Evolutionary conservation across 1,140 invertebrate genomes (phyloP).

Genomic region (Drosophila eugracilis): DNA sequence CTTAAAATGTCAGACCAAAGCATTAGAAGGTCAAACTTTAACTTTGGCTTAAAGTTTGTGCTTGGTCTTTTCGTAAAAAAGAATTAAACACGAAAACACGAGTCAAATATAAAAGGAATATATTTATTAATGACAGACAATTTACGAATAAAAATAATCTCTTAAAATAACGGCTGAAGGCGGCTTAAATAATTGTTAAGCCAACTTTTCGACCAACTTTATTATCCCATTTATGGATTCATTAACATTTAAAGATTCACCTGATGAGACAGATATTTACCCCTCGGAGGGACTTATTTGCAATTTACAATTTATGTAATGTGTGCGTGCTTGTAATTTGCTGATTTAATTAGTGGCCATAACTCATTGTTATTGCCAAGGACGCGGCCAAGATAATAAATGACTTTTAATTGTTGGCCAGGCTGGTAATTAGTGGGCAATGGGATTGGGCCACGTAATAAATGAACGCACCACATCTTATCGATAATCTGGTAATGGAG

Average conservation of each 20-base stretch:
- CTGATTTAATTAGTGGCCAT: constrained; percentile 79
- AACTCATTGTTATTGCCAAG: constrained; percentile 73
- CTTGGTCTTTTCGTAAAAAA: not conserved
- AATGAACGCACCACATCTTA: constrained; percentile 48
- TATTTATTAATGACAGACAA: not conserved
- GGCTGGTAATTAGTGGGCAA: constrained; percentile 56
- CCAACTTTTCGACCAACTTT: not conserved
- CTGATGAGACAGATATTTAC: constrained; percentile 21
- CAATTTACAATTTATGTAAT: constrained; percentile 76
- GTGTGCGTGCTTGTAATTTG: constrained; percentile 80
- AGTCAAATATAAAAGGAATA: not conserved
- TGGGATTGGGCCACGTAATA: constrained; percentile 20
- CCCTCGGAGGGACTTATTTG: constrained; percentile 42
- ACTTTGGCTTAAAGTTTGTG: not conserved
- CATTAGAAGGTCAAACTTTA: constrained; percentile 15
- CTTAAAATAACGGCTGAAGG: no score
- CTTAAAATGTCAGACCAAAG: constrained; percentile 33
- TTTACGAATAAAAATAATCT: not conserved
- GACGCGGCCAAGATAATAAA: constrained; percentile 70
- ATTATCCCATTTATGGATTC: not conserved
- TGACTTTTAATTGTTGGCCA: constrained; percentile 71
- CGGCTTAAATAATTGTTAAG: not conserved
- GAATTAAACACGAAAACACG: no score
- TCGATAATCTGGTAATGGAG: constrained; percentile 67
- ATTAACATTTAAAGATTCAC: constrained; percentile 2